These are phyloP conservation scores for Odobenus rosmarus DNA, from an alignment of 2,113 vertebrate species.

Conservation along the genomic window DNA sequence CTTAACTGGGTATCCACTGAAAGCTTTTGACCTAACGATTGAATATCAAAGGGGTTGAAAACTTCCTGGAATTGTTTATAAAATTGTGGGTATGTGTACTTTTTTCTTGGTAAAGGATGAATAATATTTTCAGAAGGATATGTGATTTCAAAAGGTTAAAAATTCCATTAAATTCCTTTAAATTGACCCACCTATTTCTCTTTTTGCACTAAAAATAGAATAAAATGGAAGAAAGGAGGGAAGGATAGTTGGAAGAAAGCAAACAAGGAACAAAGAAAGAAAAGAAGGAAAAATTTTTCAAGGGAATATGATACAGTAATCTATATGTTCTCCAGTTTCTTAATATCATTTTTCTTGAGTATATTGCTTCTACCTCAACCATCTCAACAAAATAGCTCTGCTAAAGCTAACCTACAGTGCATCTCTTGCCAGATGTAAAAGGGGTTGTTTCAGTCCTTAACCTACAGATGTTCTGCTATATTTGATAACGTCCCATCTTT, in stretches of 20 bases:
- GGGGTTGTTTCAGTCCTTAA: neutral
- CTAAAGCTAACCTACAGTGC: neutral
- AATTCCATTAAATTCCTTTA: neutral
- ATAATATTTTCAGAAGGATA: neutral
- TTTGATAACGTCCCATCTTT: neutral
- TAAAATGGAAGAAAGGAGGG: neutral
- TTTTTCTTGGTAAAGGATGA: neutral
- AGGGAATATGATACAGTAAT: neutral
- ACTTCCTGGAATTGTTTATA: neutral
- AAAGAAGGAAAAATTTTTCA: neutral
- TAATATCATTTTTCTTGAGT: neutral
- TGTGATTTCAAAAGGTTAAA: neutral
- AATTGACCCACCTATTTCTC: neutral
- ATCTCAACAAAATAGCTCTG: neutral
- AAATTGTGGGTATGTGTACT: neutral
- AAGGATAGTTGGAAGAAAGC: neutral
- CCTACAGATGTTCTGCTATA: neutral
- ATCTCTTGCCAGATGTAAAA: neutral
- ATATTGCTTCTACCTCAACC: neutral
- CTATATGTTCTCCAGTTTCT: neutral
- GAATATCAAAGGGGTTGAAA: neutral
- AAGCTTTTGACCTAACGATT: neutral
- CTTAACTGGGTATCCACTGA: neutral
- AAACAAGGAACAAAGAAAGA: neutral
- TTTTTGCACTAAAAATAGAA: neutral